Evolutionary conservation across 1,140 invertebrate genomes (phyloP).

Genomic region (Cotesia glomerata): DNA sequence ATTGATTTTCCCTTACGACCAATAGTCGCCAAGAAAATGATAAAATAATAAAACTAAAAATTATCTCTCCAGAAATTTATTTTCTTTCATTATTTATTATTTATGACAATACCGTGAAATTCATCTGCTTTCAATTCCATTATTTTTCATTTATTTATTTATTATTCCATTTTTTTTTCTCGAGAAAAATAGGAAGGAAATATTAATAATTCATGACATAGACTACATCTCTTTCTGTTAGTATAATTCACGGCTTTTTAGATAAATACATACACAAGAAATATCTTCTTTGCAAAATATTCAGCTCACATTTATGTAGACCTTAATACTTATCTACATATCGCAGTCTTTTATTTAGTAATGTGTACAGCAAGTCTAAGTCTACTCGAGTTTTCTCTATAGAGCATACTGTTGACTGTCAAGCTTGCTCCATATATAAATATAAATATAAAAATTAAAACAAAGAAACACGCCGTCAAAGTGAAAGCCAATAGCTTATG

Average conservation of each 20-base stretch:
- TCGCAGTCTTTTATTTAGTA: background rate
- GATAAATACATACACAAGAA: constrained; percentile 13
- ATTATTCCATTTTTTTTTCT: constrained; percentile 29
- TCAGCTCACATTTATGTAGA: background rate
- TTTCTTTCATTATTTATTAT: background rate
- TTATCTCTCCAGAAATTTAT: background rate
- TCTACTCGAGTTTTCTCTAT: background rate
- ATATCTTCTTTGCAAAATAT: background rate
- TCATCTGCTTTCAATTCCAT: constrained; percentile 44
- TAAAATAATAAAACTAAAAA: background rate
- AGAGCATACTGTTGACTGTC: background rate
- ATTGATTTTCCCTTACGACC: constrained; percentile 24
- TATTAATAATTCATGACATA: constrained; percentile 52
- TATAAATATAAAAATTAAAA: background rate
- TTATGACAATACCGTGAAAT: too few species aligned
- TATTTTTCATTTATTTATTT: constrained; percentile 51
- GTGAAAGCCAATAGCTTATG: background rate
- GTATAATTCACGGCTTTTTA: constrained; percentile 26
- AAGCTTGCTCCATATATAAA: background rate
- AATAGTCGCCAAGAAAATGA: background rate
- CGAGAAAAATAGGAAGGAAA: constrained; percentile 16
- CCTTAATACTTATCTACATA: background rate
- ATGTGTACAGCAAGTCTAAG: too few species aligned
- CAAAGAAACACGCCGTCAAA: background rate
- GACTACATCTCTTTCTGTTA: background rate